Conservation (phyloP, 2,113 vertebrate species). For the Piaya cayana region DNA sequence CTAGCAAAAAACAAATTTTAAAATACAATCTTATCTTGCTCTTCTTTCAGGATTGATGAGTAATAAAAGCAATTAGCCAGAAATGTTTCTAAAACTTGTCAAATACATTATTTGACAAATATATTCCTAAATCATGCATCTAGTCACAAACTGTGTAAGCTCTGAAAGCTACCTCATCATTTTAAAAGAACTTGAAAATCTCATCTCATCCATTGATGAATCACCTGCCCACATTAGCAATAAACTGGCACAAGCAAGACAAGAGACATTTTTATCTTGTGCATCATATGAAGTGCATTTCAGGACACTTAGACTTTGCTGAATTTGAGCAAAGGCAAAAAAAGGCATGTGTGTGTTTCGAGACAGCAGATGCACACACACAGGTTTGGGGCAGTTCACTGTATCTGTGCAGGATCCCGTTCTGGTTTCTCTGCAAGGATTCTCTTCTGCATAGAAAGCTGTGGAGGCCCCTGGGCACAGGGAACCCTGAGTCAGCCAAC, state of each 20-base stretch:
- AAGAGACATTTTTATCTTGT: conserved; percentile 18
- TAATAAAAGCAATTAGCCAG: conserved; percentile 55
- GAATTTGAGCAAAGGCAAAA: neutral
- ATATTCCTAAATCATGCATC: conserved; percentile 22
- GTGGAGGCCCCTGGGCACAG: neutral
- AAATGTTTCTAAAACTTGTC: conserved; percentile 56
- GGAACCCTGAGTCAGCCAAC: neutral
- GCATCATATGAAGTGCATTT: neutral
- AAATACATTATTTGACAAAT: conserved; percentile 49
- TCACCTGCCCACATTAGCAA: conserved; percentile 20
- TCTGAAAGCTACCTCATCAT: conserved; percentile 51
- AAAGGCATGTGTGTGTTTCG: neutral
- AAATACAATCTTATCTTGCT: neutral
- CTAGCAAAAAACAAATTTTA: neutral
- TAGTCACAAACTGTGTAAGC: conserved; percentile 12
- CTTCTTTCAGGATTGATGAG: conserved; percentile 13
- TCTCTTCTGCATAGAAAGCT: neutral
- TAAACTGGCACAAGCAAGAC: conserved; percentile 5
- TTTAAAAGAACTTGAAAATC: conserved; percentile 52
- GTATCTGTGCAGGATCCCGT: neutral
- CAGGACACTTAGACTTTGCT: neutral
- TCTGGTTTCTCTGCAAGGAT: neutral
- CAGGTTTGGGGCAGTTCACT: neutral
- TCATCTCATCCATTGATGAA: conserved; percentile 42
- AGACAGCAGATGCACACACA: neutral